Base-by-base conservation (phyloP, 2,113 vertebrate species). In the Neodon shergylaensis region DNA sequence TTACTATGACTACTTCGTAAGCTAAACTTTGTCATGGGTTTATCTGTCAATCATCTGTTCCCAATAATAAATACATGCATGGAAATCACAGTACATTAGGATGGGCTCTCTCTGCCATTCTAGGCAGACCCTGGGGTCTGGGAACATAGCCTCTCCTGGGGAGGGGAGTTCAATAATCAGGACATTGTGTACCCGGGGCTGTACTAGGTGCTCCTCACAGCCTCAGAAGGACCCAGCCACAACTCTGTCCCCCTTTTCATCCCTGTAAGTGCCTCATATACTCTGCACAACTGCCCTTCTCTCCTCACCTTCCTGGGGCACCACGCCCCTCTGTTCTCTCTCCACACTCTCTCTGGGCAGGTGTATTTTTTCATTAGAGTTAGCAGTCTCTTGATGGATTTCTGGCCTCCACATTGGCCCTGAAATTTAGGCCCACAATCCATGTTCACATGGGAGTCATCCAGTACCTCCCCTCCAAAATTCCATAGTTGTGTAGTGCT, bases 201-300 rank as follows among this genome's bases (percentile, higher is more conserved):
- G 1, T 16, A 24, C 87, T 4, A 28, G 65, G 19, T 85, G 12
- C 78, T 63, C n/a, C 33, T 58, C 6, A 61, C 79, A 65, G 19
- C 49, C 49, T 31, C 6, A 6, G 1, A 36, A 28, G 1, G 16
- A 7, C 2, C 4, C 16, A 12, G 42, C 22, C 21, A 6, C 1
- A n/a, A 8, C 58, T 58, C 58, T n/a, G 0, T 1, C 5, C 36
- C 21, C 44, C 52, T 33, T 39, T 79, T 89, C 68, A 52, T 13
- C 16, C 16, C 44, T 21, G 52, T 36, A 14, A 28, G 28, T 6
- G 17, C 10, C 66, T 39, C n/a, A n/a, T 39, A 7, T n/a, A 36
- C 74, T 54, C 7, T 36, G 4, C 19, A 36, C 4, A 68, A 14
- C 44, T 94, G 70, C n/a, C 36, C 89, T 79, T 42, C 39, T n/a